Evolutionary conservation across 2,888 invertebrate species (phyloP).

Genomic region (Celastrina argiolus): DNA sequence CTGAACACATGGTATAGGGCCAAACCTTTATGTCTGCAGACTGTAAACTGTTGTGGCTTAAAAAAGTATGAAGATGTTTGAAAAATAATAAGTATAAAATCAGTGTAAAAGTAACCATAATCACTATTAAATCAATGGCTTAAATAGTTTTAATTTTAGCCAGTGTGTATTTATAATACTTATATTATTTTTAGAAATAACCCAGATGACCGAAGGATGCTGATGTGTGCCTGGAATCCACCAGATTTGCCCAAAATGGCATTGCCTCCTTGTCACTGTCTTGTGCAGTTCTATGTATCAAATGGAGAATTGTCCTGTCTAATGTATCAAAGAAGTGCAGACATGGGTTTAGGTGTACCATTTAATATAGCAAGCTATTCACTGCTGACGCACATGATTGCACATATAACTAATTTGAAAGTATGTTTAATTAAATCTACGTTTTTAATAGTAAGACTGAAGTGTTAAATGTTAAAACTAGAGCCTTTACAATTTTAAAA

Average conservation of each 20-base stretch:
- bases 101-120: no score
- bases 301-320: slow-evolving; percentile 91
- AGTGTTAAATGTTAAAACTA: no score
- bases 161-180: neutral
- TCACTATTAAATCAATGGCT: no score
- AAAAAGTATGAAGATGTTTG: no score
- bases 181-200: slow-evolving; percentile 71
- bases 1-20: no score
- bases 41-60: no score
- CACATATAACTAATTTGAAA: slow-evolving; percentile 93
- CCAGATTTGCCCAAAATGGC: slow-evolving; percentile 93
- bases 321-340: slow-evolving; percentile 96
- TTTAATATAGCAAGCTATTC: slow-evolving; percentile 99
- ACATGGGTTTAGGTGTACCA: slow-evolving; percentile 98
- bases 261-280: slow-evolving; percentile 96
- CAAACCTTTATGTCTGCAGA: no score
- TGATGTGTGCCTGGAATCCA: slow-evolving; percentile 98
- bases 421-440: slow-evolving; percentile 61
- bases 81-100: no score
- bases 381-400: slow-evolving; percentile 95
- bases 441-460: no score
- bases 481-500: no score
- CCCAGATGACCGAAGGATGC: slow-evolving; percentile 92
- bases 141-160: no score
- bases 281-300: slow-evolving; percentile 96